phyloP scores from a whole-genome alignment of 2,888 invertebrate species.

The Spisula subtruncata region DNA sequence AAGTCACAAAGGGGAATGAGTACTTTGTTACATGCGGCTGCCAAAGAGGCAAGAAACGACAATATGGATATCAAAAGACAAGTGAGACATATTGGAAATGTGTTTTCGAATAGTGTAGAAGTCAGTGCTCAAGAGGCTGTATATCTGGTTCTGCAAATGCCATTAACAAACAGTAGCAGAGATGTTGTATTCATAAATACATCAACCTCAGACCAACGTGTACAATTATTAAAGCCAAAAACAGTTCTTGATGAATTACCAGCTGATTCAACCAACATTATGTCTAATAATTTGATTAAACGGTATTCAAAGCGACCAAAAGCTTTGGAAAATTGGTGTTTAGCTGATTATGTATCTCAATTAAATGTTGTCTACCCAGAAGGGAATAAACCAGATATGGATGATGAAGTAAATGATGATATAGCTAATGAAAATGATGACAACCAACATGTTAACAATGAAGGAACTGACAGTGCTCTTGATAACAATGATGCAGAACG shows the following conservation, averaged over 20 bases:
- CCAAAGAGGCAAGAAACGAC: conserved; percentile 66
- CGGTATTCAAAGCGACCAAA: conserved; percentile 56
- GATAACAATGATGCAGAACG: conserved; percentile 29
- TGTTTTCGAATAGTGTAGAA: conserved; percentile 67
- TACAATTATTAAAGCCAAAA: conserved; percentile 55
- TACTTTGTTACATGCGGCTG: conserved; percentile 59
- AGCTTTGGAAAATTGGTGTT: conserved; percentile 42
- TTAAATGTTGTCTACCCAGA: conserved; percentile 32
- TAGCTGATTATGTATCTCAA: conserved; percentile 41
- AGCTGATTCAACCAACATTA: conserved; percentile 64
- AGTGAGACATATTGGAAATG: conserved; percentile 67
- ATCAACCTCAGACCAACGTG: conserved; percentile 65
- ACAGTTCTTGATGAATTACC: conserved; percentile 51
- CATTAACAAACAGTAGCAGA: conserved; percentile 63
- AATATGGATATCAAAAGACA: conserved; percentile 61
- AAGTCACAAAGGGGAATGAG: conserved; percentile 70
- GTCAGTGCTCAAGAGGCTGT: conserved; percentile 71
- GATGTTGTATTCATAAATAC: conserved; percentile 69
- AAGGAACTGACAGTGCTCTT: too few species aligned
- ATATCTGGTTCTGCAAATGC: conserved; percentile 71
- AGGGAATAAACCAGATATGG: too few species aligned
- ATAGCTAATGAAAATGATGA: too few species aligned
- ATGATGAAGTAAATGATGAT: too few species aligned
- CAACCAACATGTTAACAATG: too few species aligned
- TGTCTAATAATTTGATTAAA: conserved; percentile 43